Conservation (phyloP, 2,797 vertebrate species). For the Sternarchorhynchus goeldii region DNA sequence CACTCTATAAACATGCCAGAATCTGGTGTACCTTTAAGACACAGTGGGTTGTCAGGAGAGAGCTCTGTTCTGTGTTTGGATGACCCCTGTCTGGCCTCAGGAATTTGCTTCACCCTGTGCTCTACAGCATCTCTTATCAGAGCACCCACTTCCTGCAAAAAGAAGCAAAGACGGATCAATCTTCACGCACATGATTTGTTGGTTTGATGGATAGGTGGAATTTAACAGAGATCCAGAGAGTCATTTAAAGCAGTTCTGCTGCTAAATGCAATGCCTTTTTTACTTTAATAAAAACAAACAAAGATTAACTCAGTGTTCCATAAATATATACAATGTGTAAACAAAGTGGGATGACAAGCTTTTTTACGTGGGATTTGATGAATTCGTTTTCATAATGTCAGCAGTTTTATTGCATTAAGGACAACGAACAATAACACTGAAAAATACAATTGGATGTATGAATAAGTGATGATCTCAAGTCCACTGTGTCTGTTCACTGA, state of each 20-base stretch:
- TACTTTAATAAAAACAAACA: background rate
- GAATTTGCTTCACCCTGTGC: slow-evolving; percentile 81
- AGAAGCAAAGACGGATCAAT: slow-evolving; percentile 1
- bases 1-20: background rate
- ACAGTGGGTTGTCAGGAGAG: slow-evolving; percentile 74
- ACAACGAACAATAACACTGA: background rate
- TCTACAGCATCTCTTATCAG: slow-evolving; percentile 85
- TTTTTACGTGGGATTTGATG: too few species aligned
- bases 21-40: slow-evolving; percentile 70
- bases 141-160: slow-evolving; percentile 80
- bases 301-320: background rate
- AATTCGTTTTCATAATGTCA: too few species aligned
- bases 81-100: slow-evolving; percentile 72
- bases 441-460: background rate
- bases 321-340: too few species aligned
- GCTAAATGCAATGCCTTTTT: background rate
- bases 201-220: background rate
- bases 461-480: background rate
- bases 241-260: background rate
- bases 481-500: background rate
- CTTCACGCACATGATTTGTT: background rate
- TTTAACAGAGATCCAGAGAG: background rate
- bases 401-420: background rate
- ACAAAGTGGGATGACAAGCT: too few species aligned
- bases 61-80: slow-evolving; percentile 75